A percentile compares a stretch with the other conserved stretches of the same genome.
phyloP scores from a whole-genome alignment of 1,140 invertebrate genomes.

The Drosophila subpulchrella region DNA sequence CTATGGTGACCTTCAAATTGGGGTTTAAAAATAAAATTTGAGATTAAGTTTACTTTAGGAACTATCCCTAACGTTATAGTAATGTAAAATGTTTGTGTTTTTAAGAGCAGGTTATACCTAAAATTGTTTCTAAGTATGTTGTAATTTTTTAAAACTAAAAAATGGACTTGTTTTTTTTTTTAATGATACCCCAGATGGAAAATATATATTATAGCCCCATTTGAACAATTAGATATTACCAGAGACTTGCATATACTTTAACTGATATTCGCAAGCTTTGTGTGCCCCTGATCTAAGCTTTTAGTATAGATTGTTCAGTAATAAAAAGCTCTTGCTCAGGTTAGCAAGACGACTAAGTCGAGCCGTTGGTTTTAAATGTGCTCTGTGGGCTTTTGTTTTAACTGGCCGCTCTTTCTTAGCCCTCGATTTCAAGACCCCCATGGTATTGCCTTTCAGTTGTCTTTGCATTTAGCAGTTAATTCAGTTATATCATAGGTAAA shows the following conservation, averaged over 20 bases:
- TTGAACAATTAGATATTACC: not conserved
- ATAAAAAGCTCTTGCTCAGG: slow-evolving; percentile 2
- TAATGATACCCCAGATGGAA: too few species aligned
- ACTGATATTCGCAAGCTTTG: slow-evolving; percentile 1
- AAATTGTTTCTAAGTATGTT: too few species aligned
- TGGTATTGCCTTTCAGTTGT: slow-evolving; percentile 16
- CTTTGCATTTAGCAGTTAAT: slow-evolving; percentile 44
- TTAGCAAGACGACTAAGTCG: not conserved
- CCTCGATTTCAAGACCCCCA: slow-evolving; percentile 36
- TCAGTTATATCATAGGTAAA: slow-evolving; percentile 50
- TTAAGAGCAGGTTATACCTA: too few species aligned
- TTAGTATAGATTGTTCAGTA: not conserved
- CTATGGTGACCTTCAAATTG: too few species aligned
- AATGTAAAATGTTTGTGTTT: too few species aligned
- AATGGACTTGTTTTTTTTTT: too few species aligned
- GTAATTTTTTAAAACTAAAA: too few species aligned
- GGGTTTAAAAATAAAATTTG: too few species aligned
- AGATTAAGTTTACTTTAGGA: too few species aligned
- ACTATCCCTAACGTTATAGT: too few species aligned
- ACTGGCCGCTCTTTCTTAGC: slow-evolving; percentile 29
- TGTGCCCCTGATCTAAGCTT: not conserved
- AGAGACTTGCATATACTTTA: not conserved
- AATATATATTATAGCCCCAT: too few species aligned
- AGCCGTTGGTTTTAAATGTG: not conserved
- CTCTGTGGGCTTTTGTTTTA: not conserved